Conservation (phyloP, 2,888 invertebrate species). For the Quadroppia sp. region DNA sequence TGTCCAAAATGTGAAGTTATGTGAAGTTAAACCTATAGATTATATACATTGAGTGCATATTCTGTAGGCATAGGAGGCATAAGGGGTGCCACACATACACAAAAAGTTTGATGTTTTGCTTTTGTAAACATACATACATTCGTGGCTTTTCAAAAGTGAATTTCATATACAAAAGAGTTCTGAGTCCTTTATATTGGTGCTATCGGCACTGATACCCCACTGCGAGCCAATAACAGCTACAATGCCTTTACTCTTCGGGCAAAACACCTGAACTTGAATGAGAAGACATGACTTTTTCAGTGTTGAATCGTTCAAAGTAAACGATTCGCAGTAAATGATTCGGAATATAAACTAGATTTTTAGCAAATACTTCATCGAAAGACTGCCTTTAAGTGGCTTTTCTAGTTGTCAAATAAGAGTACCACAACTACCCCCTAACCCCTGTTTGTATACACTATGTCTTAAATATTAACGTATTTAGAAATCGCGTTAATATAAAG, state of each 20-base stretch:
- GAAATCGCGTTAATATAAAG: too few species aligned
- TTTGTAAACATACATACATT: conserved; percentile 23
- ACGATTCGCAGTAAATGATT: conserved; percentile 25
- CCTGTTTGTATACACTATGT: too few species aligned
- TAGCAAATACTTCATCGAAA: conserved; percentile 28
- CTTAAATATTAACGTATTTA: too few species aligned
- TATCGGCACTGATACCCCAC: conserved; percentile 25
- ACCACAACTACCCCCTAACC: too few species aligned
- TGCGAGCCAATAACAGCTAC: conserved; percentile 33
- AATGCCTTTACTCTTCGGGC: conserved; percentile 28
- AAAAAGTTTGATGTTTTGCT: conserved; percentile 19
- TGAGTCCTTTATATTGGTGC: conserved; percentile 29
- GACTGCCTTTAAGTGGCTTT: conserved; percentile 18
- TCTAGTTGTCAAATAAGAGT: conserved; percentile 11
- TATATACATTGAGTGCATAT: neutral
- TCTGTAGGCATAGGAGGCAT: neutral
- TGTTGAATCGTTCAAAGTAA: conserved; percentile 17
- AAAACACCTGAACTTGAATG: conserved; percentile 37
- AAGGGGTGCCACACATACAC: conserved; percentile 12
- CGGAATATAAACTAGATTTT: conserved; percentile 27
- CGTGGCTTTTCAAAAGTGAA: conserved; percentile 18
- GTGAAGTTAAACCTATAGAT: neutral
- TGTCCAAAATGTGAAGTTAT: neutral
- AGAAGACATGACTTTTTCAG: conserved; percentile 31
- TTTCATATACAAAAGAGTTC: conserved; percentile 36